A percentile compares a stretch with the other conserved stretches of the same genome.
phyloP scores from a whole-genome alignment of 2,888 invertebrate genomes.

The Piscicola geometra region DNA sequence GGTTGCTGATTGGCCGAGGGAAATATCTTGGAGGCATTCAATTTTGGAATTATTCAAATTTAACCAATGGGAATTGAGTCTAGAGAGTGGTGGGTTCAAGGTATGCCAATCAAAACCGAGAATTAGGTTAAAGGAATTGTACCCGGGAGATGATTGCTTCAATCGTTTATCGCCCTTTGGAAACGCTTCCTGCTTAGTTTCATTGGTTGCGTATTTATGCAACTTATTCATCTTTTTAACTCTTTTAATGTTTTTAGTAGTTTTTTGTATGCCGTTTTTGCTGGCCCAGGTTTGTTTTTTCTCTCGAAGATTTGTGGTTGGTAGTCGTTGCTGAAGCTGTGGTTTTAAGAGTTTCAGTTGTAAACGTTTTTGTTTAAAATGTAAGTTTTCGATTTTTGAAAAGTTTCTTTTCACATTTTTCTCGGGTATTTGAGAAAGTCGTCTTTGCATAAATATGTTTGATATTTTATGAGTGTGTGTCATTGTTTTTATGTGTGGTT shows the following conservation, averaged over 20 bases:
- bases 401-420: background rate
- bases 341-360: too few relatives aligned
- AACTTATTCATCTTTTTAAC: too few relatives aligned
- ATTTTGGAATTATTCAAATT: background rate
- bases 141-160: background rate
- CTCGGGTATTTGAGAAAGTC: background rate
- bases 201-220: background rate
- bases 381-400: background rate
- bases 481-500: background rate
- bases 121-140: background rate
- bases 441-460: background rate
- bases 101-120: background rate
- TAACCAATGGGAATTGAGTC: slow-evolving; percentile 2
- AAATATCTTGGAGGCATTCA: background rate
- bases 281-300: too few relatives aligned
- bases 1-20: background rate
- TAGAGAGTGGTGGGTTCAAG: background rate
- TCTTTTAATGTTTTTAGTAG: too few relatives aligned
- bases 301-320: too few relatives aligned
- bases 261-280: too few relatives aligned
- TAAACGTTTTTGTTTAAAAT: background rate
- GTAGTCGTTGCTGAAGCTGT: too few relatives aligned
- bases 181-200: background rate
- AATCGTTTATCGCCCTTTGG: background rate
- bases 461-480: background rate